Base-by-base conservation (phyloP, 2,797 vertebrate species). In the Prionace glauca region DNA sequence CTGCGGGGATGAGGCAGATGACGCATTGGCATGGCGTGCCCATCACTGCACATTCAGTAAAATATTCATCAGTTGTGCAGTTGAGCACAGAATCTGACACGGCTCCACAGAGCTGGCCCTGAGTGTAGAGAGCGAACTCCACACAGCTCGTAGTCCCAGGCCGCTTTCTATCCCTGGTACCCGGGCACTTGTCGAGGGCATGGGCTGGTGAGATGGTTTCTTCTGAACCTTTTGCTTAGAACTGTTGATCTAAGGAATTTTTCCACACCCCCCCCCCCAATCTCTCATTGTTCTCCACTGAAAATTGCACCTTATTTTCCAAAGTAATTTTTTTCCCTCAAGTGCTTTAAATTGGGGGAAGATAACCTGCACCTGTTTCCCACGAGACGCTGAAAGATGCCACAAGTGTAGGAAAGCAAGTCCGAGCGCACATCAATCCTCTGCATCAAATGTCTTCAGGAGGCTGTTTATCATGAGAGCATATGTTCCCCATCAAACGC, bases 61-160 rank as follows among this genome's bases (percentile, higher is more conserved):
- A n/a, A 62, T 91, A 91, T 91, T 91, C 16, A 91, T 91, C 88
- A 91, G 62, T n/a, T n/a, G 88, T 91, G 88, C 88, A 91, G 3
- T 62, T 91, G 29, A 65, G 56, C 88, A 91, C 20, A 91, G 88
- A 56, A 26, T 62, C 20, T 90, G 87, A 65, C 56, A 65, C 60
- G 16, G 50, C n/a, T 45, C 60, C 62, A 10, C 50, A 65, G 14
- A 65, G 62, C 26, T 32, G 14, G 26, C 14, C 50, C 26, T 29
- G 62, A n/a, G n/a, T 36, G n/a, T n/a, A 36, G 18, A 36, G n/a
- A 41, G 14, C 36, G n/a, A 81, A 22, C 36, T 41, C 16, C 36
- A 41, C 18, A 84, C 41, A 84, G 41, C 16, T 9, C 26, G 1
- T 4, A 84, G 77, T 3, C n/a, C 29, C n/a, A 36, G n/a, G n/a